Evolutionary conservation across 1,140 invertebrate species (phyloP).

Genomic region (Charaxes varanes): DNA sequence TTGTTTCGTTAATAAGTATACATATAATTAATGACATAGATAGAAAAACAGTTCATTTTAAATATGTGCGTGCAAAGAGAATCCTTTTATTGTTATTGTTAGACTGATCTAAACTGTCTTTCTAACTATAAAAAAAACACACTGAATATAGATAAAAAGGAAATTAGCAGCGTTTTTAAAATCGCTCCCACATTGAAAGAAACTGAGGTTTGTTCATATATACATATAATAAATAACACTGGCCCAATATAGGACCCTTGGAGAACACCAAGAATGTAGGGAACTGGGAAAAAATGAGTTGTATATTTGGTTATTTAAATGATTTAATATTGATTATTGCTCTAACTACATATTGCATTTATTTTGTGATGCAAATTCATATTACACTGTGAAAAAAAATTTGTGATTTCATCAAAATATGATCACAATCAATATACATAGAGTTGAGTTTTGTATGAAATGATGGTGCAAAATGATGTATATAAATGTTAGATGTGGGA

Average conservation of each 20-base stretch:
- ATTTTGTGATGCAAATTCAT: too few relatives aligned
- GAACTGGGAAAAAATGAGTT: too few relatives aligned
- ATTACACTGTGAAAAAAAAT: too few relatives aligned
- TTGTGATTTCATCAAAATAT: too few relatives aligned
- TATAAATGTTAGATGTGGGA: conserved; percentile 18
- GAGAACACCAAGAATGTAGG: neutral
- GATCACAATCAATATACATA: too few relatives aligned
- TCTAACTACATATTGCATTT: too few relatives aligned
- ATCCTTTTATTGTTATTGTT: too few relatives aligned
- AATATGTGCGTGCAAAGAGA: neutral
- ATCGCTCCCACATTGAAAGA: conserved; percentile 21
- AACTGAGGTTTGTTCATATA: neutral
- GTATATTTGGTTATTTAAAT: too few relatives aligned
- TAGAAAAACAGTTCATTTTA: conserved; percentile 8
- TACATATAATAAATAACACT: neutral
- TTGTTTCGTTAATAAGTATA: conserved; percentile 6
- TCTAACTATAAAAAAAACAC: conserved; percentile 9
- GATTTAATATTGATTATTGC: too few relatives aligned
- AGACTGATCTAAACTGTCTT: too few relatives aligned
- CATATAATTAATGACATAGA: neutral
- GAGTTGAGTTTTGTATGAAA: too few relatives aligned
- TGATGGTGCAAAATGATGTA: too few relatives aligned
- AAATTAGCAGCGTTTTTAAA: conserved; percentile 22
- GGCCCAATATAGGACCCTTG: neutral
- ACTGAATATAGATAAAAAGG: conserved; percentile 17